A percentile compares a stretch with the other conserved stretches of the same genome.
Evolutionary conservation across 2,797 vertebrate genomes (phyloP).

Genomic region (Anabacerthia variegaticeps): DNA sequence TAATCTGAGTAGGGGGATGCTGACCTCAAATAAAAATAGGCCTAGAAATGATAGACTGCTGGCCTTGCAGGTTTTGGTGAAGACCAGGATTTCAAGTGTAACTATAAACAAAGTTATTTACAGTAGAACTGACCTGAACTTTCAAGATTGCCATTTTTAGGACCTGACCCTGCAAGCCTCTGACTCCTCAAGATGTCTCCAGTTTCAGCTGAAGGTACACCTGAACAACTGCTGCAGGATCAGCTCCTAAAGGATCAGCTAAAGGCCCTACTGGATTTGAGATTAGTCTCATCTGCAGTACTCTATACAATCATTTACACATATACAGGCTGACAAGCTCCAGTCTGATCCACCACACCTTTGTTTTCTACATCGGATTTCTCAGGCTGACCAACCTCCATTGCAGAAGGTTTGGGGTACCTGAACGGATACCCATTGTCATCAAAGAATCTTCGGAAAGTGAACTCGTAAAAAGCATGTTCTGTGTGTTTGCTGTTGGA

Average conservation of each 20-base stretch:
- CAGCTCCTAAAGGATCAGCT: slow-evolving; percentile 40
- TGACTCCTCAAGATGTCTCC: neutral
- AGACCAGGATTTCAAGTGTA: slow-evolving; percentile 68
- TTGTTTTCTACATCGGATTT: slow-evolving; percentile 74
- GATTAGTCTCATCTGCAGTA: slow-evolving; percentile 1
- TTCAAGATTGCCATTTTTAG: neutral
- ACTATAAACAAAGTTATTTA: slow-evolving; percentile 29
- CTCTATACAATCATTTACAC: slow-evolving; percentile 79
- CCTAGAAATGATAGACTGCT: slow-evolving; percentile 29
- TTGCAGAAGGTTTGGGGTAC: slow-evolving; percentile 90
- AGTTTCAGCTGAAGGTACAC: slow-evolving; percentile 3
- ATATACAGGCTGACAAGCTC: slow-evolving; percentile 95
- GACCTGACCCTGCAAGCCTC: slow-evolving; percentile 21
- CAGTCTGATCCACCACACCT: slow-evolving; percentile 79
- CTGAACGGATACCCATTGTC: slow-evolving; percentile 96
- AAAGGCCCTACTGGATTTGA: neutral
- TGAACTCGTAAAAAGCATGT: slow-evolving; percentile 98
- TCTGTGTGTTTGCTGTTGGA: slow-evolving; percentile 91
- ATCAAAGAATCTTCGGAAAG: slow-evolving; percentile 97
- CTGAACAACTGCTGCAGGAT: slow-evolving; percentile 5
- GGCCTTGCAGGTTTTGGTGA: slow-evolving; percentile 46
- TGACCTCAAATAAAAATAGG: slow-evolving; percentile 44
- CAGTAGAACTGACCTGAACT: slow-evolving; percentile 47
- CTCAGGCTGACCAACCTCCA: slow-evolving; percentile 66
- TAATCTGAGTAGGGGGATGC: slow-evolving; percentile 42